Evolutionary conservation across 2,797 vertebrate species (phyloP), one percentile per base, ranked within the genome.

Genomic region (Malurus leucopterus): DNA sequence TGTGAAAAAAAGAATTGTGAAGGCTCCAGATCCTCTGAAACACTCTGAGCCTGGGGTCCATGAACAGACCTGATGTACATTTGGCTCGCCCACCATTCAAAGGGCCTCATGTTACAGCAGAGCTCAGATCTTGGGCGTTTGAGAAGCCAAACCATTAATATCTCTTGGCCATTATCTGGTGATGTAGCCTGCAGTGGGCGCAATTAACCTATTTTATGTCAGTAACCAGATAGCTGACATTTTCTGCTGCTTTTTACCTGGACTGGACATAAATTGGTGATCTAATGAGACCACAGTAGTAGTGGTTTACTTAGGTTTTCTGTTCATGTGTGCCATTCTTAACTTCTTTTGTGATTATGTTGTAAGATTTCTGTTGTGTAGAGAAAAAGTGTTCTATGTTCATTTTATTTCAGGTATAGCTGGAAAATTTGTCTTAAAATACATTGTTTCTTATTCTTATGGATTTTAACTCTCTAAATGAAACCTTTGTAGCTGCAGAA

Each of bases 401-500:
- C 13, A 58, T 90, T 93, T 86, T 70, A 54, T 87, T 95, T 54
- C 82, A 95, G 87, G 79, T 84, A 50, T 91, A 92, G 20, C 80
- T 93, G 93, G 92, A 91, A 93, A 91, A 75, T 41, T 89, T 94
- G n/a, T 90, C 47, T 88, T 93, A 89, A 88, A 72, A 84, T 92
- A 40, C 87, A 9, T 91, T 93, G 18, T 92, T 82, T 78, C 29
- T 94, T 93, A 51, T 76, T 67, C 84, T 94, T 84, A 76, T 1
- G 84, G 50, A 86, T 95, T 94, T 93, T 88, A 92, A 91, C 83
- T 51, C 67, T 96, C 76, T 93, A 93, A 91, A 95, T 97, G 85
- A 96, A 97, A 97, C 94, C 84, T 98, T 97, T 98, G 89, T 98
- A 97, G 96, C 94, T 96, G 96, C 93, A 98, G 97, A 97, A 95